A percentile compares a stretch with the other conserved stretches of the same genome.
These are phyloP conservation scores for Drosophila falleni DNA, from an alignment of 2,888 invertebrate genomes.

Conservation along the genomic window DNA sequence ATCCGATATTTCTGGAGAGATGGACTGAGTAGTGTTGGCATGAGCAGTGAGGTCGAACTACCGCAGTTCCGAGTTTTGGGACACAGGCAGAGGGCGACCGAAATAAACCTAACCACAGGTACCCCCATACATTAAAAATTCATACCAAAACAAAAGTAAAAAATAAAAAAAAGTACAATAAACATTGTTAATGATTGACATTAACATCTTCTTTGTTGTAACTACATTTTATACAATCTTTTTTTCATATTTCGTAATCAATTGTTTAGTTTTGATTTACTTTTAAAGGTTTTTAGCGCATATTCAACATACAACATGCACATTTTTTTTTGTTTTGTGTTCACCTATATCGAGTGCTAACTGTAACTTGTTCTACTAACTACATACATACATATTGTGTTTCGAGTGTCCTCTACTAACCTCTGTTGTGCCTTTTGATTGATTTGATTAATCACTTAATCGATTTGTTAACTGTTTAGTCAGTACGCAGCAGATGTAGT, in stretches of 20 bases:
- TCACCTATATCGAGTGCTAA: conserved; percentile 76
- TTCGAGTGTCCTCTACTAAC: conserved; percentile 75
- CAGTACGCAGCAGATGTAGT: conserved; percentile 73
- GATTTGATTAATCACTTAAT: conserved; percentile 46
- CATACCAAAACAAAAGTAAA: conserved; percentile 60
- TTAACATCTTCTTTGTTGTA: conserved; percentile 70
- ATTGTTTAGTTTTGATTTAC: conserved; percentile 53
- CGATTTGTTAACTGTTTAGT: conserved; percentile 57
- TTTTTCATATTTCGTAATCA: conserved; percentile 56
- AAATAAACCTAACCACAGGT: conserved; percentile 98
- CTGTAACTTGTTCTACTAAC: conserved; percentile 78
- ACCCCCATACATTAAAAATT: conserved; percentile 86
- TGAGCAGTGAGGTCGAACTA: conserved; percentile 97
- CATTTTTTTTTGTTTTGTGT: conserved; percentile 71
- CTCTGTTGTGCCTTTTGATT: conserved; percentile 67
- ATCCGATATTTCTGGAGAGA: conserved; percentile 98
- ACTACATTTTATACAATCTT: conserved; percentile 57
- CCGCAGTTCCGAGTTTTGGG: conserved; percentile 99
- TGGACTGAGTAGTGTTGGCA: conserved; percentile 96
- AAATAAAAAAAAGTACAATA: conserved; percentile 25
- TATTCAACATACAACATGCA: conserved; percentile 60
- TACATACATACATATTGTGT: conserved; percentile 63
- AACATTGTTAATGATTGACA: conserved; percentile 57
- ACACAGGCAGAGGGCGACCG: conserved; percentile 97
- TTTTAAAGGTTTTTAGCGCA: conserved; percentile 65